phyloP scores from a whole-genome alignment of 2,888 invertebrate genomes.

The Drosophila anomelani region DNA sequence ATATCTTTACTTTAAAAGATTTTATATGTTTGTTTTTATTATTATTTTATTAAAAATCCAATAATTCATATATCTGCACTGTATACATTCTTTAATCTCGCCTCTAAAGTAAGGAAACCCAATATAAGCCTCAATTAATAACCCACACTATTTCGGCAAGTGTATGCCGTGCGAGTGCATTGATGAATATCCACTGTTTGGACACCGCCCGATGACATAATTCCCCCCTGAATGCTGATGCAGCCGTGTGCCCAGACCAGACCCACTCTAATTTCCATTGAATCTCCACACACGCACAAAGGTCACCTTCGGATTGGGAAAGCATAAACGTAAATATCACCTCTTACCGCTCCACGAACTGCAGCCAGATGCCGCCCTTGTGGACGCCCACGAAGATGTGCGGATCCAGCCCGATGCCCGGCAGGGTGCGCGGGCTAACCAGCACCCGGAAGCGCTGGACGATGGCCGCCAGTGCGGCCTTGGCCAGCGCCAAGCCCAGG shows the following conservation, averaged over 20 bases:
- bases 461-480: constrained; percentile 77
- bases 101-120: no score
- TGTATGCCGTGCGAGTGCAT: constrained; percentile 12
- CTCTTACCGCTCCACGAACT: constrained; percentile 59
- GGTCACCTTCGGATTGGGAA: neutral
- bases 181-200: constrained; percentile 25
- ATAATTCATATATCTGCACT: no score
- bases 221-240: constrained; percentile 9
- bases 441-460: constrained; percentile 68
- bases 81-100: no score
- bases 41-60: no score
- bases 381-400: constrained; percentile 73
- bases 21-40: no score
- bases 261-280: constrained; percentile 24
- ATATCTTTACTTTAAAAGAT: no score
- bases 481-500: constrained; percentile 77
- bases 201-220: constrained; percentile 26
- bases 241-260: neutral
- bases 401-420: constrained; percentile 71
- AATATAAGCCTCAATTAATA: no score
- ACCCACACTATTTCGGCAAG: neutral
- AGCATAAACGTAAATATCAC: neutral
- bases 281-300: neutral
- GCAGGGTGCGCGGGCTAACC: constrained; percentile 67
- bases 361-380: constrained; percentile 81